These are phyloP conservation scores for Lamproptera curius DNA, from an alignment of 2,888 invertebrate species.

Conservation along the genomic window DNA sequence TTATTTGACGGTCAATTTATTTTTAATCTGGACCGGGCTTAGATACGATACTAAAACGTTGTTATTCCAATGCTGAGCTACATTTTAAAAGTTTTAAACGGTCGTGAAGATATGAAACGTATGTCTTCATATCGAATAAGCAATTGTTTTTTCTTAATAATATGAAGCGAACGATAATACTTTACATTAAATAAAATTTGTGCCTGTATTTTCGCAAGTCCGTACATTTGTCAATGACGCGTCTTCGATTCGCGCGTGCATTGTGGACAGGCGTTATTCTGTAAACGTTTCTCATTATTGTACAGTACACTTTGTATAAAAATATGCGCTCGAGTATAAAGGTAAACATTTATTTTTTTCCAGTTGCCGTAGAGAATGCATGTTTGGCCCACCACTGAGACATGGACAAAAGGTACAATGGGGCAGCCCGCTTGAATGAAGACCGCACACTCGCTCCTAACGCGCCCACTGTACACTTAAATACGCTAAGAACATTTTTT, in stretches of 20 bases:
- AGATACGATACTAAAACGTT: constrained; percentile 13
- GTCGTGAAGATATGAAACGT: too few relatives aligned
- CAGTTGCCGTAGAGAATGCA: constrained; percentile 60
- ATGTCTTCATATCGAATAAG: too few relatives aligned
- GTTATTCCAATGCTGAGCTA: constrained; percentile 19
- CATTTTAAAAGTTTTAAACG: too few relatives aligned
- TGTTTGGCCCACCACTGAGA: constrained; percentile 73
- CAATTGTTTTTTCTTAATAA: too few relatives aligned
- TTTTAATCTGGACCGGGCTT: constrained; percentile 40
- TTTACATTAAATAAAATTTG: too few relatives aligned
- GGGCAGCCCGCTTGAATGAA: constrained; percentile 63
- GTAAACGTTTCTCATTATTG: constrained; percentile 73
- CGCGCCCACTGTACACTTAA: constrained; percentile 33
- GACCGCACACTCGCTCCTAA: constrained; percentile 70
- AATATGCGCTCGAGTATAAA: constrained; percentile 74
- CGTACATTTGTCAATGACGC: constrained; percentile 59
- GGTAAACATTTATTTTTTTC: constrained; percentile 75
- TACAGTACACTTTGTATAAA: constrained; percentile 73
- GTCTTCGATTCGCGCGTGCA: constrained; percentile 60
- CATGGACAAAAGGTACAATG: constrained; percentile 64
- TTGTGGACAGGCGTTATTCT: constrained; percentile 75
- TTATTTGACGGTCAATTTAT: constrained; percentile 68
- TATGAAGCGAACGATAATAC: too few relatives aligned
- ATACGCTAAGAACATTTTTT: constrained; percentile 39
- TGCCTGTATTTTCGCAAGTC: constrained; percentile 36